These are phyloP conservation scores for Botia kubotai DNA, from an alignment of 2,797 vertebrate species.

Conservation along the genomic window DNA sequence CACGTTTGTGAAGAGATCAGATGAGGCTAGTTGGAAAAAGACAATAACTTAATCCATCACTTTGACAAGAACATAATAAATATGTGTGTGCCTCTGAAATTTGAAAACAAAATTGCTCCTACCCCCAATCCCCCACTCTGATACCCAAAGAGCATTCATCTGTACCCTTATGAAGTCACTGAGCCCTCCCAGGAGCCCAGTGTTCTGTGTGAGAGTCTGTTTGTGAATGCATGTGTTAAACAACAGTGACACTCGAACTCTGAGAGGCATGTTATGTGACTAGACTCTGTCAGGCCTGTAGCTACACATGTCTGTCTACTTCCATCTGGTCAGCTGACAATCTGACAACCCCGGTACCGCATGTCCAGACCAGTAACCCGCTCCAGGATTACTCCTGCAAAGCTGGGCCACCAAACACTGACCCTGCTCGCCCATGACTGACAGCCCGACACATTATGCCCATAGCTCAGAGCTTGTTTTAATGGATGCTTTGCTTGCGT, in stretches of 20 bases:
- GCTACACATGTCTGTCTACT: slow-evolving; percentile 43
- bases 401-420: slow-evolving; percentile 7
- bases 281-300: slow-evolving; percentile 34
- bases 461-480: slow-evolving; percentile 31
- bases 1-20: background rate
- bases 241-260: slow-evolving; percentile 36
- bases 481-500: slow-evolving; percentile 21
- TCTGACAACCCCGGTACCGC: slow-evolving; percentile 14
- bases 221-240: slow-evolving; percentile 41
- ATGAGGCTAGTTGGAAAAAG: background rate
- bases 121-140: background rate
- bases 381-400: background rate
- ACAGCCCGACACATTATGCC: slow-evolving; percentile 29
- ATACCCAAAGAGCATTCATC: slow-evolving; percentile 24
- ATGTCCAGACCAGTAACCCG: background rate
- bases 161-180: slow-evolving; percentile 24
- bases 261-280: slow-evolving; percentile 39
- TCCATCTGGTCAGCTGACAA: slow-evolving; percentile 47
- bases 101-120: slow-evolving; percentile 2
- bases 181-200: slow-evolving; percentile 29
- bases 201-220: slow-evolving; percentile 24
- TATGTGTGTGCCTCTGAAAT: background rate
- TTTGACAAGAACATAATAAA: slow-evolving; percentile 3
- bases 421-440: slow-evolving; percentile 5
- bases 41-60: slow-evolving; percentile 16